Conservation (phyloP, 2,888 invertebrate genomes). For the Ommatoiulus sabulosus region DNA sequence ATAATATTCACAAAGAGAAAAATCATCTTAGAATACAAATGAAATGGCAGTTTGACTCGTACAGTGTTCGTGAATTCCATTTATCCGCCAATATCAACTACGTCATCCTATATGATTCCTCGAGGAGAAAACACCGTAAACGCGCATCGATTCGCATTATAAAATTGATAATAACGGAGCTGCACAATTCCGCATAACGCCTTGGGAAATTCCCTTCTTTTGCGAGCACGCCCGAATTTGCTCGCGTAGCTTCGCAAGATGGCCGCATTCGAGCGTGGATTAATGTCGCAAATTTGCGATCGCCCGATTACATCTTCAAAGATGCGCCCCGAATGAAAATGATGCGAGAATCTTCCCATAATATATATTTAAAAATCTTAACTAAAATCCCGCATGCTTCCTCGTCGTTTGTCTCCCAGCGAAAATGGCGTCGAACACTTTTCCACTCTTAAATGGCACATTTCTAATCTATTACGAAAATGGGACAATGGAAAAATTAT, state of each 20-base stretch:
- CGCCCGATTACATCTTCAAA: conserved; percentile 40
- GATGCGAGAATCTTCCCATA: not conserved
- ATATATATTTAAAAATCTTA: conserved; percentile 31
- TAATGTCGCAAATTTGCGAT: conserved; percentile 21
- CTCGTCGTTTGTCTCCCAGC: not conserved
- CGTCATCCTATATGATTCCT: not conserved
- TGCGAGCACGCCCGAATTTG: not conserved
- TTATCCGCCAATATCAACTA: not conserved
- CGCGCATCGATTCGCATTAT: conserved; percentile 1
- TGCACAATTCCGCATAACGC: not conserved
- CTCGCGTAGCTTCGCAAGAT: not conserved
- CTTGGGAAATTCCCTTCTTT: conserved; percentile 27
- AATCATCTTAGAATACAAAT: too few relatives aligned
- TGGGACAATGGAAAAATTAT: too few relatives aligned
- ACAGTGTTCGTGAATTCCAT: not conserved
- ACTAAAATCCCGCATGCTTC: conserved; percentile 9
- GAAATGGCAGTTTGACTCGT: not conserved
- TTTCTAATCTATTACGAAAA: too few relatives aligned
- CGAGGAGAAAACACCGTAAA: not conserved
- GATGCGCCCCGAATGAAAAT: conserved; percentile 21
- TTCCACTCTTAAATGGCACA: too few relatives aligned
- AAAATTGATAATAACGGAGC: conserved; percentile 2
- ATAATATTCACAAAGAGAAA: too few relatives aligned
- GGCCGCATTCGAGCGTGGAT: conserved; percentile 31
- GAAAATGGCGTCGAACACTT: too few relatives aligned